phyloP scores from a whole-genome alignment of 2,113 vertebrate genomes.

The Takifugu flavidus region DNA sequence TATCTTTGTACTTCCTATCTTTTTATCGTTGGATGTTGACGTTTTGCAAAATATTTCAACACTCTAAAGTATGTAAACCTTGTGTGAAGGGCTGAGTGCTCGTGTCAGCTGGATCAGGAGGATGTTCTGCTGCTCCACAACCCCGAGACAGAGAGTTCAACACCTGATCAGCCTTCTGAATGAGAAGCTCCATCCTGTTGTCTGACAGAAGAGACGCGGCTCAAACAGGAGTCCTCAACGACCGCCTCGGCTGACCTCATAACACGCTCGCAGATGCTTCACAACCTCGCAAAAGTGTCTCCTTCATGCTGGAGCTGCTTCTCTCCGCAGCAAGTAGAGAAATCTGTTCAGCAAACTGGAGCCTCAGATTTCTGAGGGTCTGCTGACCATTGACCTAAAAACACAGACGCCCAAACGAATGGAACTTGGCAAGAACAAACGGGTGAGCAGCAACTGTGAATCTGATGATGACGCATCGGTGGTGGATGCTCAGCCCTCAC shows the following conservation, averaged over 20 bases:
- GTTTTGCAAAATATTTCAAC: too few species aligned
- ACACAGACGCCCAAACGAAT: not conserved
- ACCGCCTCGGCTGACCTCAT: too few species aligned
- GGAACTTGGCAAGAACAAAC: too few species aligned
- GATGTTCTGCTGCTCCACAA: not conserved
- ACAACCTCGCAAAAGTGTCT: conserved; percentile 40
- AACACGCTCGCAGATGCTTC: not conserved
- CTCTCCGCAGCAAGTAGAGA: conserved; percentile 35
- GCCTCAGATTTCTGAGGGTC: conserved; percentile 42
- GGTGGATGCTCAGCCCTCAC: too few species aligned
- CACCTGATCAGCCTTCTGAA: conserved; percentile 60
- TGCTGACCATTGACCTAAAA: not conserved
- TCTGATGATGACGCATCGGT: too few species aligned
- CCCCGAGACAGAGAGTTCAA: conserved; percentile 43
- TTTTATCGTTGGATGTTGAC: too few species aligned
- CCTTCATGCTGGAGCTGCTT: not conserved
- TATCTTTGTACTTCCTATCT: too few species aligned
- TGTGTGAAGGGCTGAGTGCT: not conserved
- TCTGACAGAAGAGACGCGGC: conserved; percentile 27
- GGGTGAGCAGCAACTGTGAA: too few species aligned
- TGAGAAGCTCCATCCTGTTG: conserved; percentile 49
- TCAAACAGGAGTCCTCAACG: not conserved
- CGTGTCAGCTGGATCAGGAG: conserved; percentile 24
- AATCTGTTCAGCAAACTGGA: conserved; percentile 59
- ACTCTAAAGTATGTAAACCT: not conserved